These are phyloP conservation scores for Herpailurus yagouaroundi DNA, from an alignment of 2,113 vertebrate genomes.

Conservation along the genomic window DNA sequence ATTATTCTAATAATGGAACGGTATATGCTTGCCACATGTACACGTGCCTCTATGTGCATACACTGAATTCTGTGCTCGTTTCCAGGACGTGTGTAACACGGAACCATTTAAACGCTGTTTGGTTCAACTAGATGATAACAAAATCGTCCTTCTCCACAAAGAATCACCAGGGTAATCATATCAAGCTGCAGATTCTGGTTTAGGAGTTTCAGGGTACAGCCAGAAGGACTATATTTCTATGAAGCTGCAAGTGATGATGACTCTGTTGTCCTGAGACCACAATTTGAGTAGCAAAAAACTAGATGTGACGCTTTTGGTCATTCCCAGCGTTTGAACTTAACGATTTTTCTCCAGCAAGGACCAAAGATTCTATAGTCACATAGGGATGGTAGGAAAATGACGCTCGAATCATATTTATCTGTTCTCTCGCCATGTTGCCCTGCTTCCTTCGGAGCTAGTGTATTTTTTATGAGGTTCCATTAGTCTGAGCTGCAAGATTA, in stretches of 20 bases:
- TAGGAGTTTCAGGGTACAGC: too few species aligned
- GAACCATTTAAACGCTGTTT: fast-evolving
- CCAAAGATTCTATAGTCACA: background rate
- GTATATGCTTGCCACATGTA: fast-evolving
- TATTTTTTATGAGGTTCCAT: background rate
- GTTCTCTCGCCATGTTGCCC: background rate
- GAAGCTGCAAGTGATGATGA: fast-evolving
- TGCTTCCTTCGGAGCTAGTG: background rate
- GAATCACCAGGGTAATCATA: fast-evolving
- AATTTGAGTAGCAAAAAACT: background rate
- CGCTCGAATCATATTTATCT: background rate
- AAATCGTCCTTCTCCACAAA: background rate
- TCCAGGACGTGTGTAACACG: background rate
- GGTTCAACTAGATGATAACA: background rate
- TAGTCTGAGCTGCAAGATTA: background rate
- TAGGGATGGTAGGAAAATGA: background rate
- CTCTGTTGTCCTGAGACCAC: background rate
- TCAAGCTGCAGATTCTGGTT: background rate
- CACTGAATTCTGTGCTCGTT: background rate
- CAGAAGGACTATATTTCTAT: background rate
- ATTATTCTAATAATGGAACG: too few species aligned
- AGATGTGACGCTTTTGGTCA: background rate
- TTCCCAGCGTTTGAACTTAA: background rate
- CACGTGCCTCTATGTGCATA: background rate
- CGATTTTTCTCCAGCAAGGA: background rate